Conservation (phyloP, 2,888 invertebrate species). For the Listrodromus nycthemerus region DNA sequence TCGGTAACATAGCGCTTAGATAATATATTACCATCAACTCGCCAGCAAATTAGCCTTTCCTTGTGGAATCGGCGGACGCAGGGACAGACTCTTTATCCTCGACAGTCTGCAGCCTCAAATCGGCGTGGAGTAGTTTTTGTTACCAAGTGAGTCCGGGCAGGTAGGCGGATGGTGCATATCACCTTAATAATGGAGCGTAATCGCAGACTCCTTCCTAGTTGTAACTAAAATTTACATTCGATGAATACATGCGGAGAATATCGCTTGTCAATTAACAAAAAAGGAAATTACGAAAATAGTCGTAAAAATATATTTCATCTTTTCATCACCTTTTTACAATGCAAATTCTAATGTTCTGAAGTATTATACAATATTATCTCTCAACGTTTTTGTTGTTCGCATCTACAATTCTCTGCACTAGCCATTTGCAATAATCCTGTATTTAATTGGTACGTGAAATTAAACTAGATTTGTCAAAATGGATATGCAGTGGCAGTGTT, state of each 20-base stretch:
- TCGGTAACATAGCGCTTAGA: neutral
- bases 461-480: slow-evolving; percentile 17
- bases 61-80: too few species aligned
- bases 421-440: neutral
- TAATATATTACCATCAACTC: neutral
- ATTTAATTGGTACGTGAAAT: slow-evolving; percentile 26
- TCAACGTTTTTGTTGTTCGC: slow-evolving; percentile 3
- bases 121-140: too few species aligned
- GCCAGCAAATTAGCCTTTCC: too few species aligned
- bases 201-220: too few species aligned
- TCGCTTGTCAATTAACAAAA: neutral
- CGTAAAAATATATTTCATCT: slow-evolving; percentile 65
- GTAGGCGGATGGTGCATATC: too few species aligned
- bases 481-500: slow-evolving; percentile 36
- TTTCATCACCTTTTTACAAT: slow-evolving; percentile 30
- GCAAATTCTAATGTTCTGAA: neutral
- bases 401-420: neutral
- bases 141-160: too few species aligned
- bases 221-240: neutral
- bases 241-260: neutral
- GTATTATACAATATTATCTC: slow-evolving; percentile 12
- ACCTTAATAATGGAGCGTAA: too few species aligned
- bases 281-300: slow-evolving; percentile 43
- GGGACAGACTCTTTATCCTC: too few species aligned
- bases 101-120: too few species aligned